These are phyloP conservation scores for Stichodactyla helianthus DNA, from an alignment of 64 coral and sea anemone genomes.

Conservation along the genomic window DNA sequence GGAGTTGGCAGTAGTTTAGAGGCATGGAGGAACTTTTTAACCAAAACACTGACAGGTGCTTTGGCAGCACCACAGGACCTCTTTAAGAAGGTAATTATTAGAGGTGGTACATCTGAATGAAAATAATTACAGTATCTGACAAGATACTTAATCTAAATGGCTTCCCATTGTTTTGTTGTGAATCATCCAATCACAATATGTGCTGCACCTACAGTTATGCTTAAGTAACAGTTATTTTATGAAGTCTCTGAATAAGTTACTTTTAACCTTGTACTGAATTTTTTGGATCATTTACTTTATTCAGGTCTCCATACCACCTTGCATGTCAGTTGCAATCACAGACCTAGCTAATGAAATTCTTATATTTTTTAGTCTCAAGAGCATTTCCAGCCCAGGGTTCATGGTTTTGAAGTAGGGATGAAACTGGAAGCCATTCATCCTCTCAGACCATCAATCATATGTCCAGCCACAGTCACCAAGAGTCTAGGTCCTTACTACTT, in stretches of 20 bases:
- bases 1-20: slow-evolving; percentile 91
- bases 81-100: slow-evolving; percentile 72
- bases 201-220: no score
- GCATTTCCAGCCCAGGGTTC: slow-evolving; percentile 88
- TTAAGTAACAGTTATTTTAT: no score
- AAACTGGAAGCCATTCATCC: slow-evolving; percentile 89
- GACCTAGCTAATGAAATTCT: no score
- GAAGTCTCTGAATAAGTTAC: no score
- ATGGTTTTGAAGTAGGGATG: slow-evolving; percentile 99
- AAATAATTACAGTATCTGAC: no score
- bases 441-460: slow-evolving; percentile 66
- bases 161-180: not conserved
- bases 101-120: not conserved
- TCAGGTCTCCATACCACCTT: no score
- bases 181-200: no score
- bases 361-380: slow-evolving; percentile 63
- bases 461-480: slow-evolving; percentile 87
- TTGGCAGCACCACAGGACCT: slow-evolving; percentile 90
- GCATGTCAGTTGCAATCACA: no score
- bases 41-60: slow-evolving; percentile 91
- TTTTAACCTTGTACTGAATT: no score
- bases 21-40: slow-evolving; percentile 96
- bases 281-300: no score
- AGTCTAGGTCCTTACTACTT: slow-evolving; percentile 97
- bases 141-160: not conserved